A percentile compares a stretch with the other conserved stretches of the same genome.
Evolutionary conservation across 2,113 vertebrate genomes (phyloP).

Genomic region (Macrotis lagotis): DNA sequence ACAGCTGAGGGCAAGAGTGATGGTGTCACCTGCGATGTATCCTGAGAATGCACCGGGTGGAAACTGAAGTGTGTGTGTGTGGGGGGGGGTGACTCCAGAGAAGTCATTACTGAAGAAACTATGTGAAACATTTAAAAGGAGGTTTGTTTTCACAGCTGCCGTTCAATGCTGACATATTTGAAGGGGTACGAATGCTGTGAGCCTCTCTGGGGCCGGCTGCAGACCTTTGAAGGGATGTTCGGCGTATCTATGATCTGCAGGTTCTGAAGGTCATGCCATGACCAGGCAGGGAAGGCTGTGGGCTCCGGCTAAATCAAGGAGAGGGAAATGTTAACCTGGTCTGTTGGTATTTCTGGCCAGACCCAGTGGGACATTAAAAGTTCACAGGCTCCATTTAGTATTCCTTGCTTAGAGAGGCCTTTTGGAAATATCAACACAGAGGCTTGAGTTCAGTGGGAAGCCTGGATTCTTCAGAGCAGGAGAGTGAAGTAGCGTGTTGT

Average conservation of each 20-base stretch:
- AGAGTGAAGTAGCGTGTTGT: neutral
- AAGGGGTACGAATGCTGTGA: neutral
- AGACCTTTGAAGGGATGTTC: neutral
- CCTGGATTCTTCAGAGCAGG: neutral
- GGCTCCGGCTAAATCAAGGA: neutral
- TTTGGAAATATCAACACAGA: neutral
- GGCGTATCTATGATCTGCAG: neutral
- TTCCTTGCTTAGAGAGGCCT: neutral
- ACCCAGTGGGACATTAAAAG: neutral
- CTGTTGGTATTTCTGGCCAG: neutral
- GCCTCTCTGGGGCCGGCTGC: neutral
- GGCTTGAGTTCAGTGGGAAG: neutral
- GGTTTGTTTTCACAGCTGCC: constrained; percentile 54
- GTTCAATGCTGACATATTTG: neutral
- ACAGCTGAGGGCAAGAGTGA: neutral
- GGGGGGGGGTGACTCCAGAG: neutral
- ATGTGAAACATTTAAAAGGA: constrained; percentile 24
- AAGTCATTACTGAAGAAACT: neutral
- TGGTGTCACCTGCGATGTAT: neutral
- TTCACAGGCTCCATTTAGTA: neutral
- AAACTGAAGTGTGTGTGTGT: neutral
- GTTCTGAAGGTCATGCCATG: neutral
- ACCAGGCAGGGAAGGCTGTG: neutral
- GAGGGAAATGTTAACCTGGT: neutral
- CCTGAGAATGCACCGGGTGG: neutral